Evolutionary conservation across 2,888 invertebrate genomes (phyloP).

Genomic region (Eudasyphora cyanicolor): DNA sequence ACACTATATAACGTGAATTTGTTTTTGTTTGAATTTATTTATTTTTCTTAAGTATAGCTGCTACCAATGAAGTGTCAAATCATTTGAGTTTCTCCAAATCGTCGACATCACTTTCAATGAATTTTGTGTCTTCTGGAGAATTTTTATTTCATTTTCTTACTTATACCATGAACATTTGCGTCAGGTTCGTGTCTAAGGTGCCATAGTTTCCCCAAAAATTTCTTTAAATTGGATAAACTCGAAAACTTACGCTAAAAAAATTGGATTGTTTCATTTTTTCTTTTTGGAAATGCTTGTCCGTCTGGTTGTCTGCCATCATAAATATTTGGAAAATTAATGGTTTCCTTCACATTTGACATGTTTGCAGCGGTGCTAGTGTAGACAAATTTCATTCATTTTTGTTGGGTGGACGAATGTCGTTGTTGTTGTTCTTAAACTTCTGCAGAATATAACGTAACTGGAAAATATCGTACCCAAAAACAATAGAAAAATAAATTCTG

Average conservation of each 20-base stretch:
- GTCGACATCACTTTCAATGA: constrained; percentile 16
- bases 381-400: no score
- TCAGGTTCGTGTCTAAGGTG: constrained; percentile 3
- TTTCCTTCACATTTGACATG: constrained; percentile 51
- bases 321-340: constrained; percentile 58
- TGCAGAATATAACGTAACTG: no score
- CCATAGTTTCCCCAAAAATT: constrained; percentile 32
- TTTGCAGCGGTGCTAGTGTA: no score
- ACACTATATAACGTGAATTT: no score
- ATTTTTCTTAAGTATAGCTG: no score
- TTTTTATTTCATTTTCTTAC: neutral
- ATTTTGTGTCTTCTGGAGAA: neutral
- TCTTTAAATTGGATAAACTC: constrained; percentile 42
- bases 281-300: neutral
- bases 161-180: neutral
- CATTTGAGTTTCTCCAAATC: constrained; percentile 68
- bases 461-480: no score
- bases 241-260: constrained; percentile 41
- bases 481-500: no score
- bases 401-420: no score
- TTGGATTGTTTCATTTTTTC: constrained; percentile 16
- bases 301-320: constrained; percentile 12
- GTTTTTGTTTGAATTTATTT: no score
- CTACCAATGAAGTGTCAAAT: constrained; percentile 77
- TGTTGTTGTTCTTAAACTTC: no score